Base-by-base conservation (phyloP, 2,888 invertebrate genomes). In the Danaus chrysippus region DNA sequence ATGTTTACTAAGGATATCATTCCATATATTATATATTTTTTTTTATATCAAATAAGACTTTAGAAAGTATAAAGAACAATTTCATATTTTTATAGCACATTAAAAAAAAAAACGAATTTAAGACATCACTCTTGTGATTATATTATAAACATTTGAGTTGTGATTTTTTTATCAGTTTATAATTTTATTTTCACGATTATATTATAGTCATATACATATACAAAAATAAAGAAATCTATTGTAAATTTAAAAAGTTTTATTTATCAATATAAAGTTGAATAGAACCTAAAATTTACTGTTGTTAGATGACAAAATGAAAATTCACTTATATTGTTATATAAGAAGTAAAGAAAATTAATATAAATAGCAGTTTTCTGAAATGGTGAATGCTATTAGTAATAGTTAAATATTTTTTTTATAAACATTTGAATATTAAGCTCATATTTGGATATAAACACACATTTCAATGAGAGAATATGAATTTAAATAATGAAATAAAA, bases 241-340 rank as follows among this genome's bases (percentile, higher is more conserved):
- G 15, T 49, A 3, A 17, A 17, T 49, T 17, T 49, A 17, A 17
- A 17, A 10, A 49, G 49, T 49, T 49, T 49, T 46, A 17, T 49
- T 17, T 49, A 17, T 17, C 17, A 17, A 49, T 17, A 49, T 49
- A 49, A 17, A 49, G 49, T 49, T n/a, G 17, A 49, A 49, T 49
- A 49, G 10, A 15, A 49, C 10, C 49, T 49, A 49, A 15, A 8
- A 46, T 17, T 49, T 10, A 49, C 49, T 49, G 17, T 15, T 49
- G 17, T 17, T 49, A 49, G 10, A 49, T 49, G 49, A 49, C 13
- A 46, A 15, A 49, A 49, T 49, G 49, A 49, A 49, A 49, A 49
- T 49, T 15, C 17, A 49, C 15, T 17, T 15, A 17, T 10, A 3
- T 49, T 49, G 17, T 17, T 17, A 17, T 1, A 17, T 17, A 17